Evolutionary conservation across 2,797 vertebrate genomes (phyloP).

Genomic region (Odontamblyopus lacepedii): DNA sequence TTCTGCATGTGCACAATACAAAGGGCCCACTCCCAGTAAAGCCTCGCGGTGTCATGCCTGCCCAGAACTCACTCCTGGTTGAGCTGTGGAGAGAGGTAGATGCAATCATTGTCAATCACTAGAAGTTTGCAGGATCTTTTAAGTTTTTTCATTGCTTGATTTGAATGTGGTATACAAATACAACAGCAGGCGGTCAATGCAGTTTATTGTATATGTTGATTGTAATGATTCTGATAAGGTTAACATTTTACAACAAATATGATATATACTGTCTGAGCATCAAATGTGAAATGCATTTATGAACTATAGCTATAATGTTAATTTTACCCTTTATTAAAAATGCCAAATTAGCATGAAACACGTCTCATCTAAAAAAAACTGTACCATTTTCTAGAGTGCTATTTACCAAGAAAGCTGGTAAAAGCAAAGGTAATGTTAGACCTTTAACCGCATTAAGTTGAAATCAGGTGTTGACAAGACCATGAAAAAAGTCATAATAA

Average conservation of each 20-base stretch:
- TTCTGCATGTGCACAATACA: slow-evolving; percentile 63
- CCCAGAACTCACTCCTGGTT: slow-evolving; percentile 44
- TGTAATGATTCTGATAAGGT: slow-evolving; percentile 12
- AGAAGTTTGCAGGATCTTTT: slow-evolving; percentile 33
- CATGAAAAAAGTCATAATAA: slow-evolving; percentile 66
- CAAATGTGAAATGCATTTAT: slow-evolving; percentile 1
- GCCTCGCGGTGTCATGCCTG: slow-evolving; percentile 49
- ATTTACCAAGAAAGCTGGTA: slow-evolving; percentile 19
- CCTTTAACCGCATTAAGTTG: slow-evolving; percentile 78
- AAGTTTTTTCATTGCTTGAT: slow-evolving; percentile 15
- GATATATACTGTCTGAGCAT: neutral
- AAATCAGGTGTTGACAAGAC: slow-evolving; percentile 79
- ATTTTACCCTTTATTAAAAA: slow-evolving; percentile 18
- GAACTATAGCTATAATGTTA: slow-evolving; percentile 11
- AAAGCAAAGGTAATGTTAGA: slow-evolving; percentile 72
- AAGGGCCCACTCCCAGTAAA: slow-evolving; percentile 38
- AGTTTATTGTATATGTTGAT: slow-evolving; percentile 12
- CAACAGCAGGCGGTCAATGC: slow-evolving; percentile 1
- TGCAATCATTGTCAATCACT: slow-evolving; percentile 65
- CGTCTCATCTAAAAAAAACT: slow-evolving; percentile 51
- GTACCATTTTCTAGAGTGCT: slow-evolving; percentile 22
- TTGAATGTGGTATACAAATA: neutral
- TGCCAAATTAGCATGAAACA: slow-evolving; percentile 60
- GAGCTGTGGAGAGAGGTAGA: slow-evolving; percentile 48
- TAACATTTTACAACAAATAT: slow-evolving; percentile 8